A percentile compares a stretch with the other conserved stretches of the same genome.
phyloP scores from a whole-genome alignment of 37 sponge, comb jelly and placozoan species.

The Aplysina aerophoba region DNA sequence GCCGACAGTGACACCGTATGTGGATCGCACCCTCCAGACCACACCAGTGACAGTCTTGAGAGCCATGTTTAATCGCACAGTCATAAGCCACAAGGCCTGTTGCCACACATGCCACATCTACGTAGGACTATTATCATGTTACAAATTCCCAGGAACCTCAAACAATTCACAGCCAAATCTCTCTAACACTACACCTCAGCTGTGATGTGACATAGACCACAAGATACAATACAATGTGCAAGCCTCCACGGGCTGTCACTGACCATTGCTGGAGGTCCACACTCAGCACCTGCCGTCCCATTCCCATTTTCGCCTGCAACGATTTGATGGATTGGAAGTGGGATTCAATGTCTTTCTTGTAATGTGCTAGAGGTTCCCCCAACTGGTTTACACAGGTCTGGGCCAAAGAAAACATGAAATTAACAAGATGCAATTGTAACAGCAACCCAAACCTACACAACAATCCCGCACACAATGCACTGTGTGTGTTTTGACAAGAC shows the following conservation, averaged over 20 bases:
- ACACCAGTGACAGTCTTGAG: neutral
- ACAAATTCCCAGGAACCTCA: too few relatives aligned
- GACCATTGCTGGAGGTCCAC: slow-evolving; percentile 60
- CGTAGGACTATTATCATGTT: too few relatives aligned
- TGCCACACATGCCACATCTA: too few relatives aligned
- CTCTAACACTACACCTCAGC: too few relatives aligned
- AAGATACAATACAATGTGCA: too few relatives aligned
- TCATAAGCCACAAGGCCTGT: too few relatives aligned
- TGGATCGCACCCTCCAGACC: neutral
- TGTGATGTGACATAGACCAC: too few relatives aligned
- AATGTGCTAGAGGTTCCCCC: slow-evolving; percentile 30
- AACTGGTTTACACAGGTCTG: slow-evolving; percentile 62
- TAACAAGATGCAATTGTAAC: neutral
- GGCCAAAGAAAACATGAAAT: neutral
- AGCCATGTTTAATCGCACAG: slow-evolving; percentile 13
- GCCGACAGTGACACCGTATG: neutral
- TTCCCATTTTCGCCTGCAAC: neutral
- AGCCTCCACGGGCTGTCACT: neutral
- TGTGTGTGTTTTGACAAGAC: too few relatives aligned
- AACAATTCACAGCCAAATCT: too few relatives aligned
- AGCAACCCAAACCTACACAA: too few relatives aligned
- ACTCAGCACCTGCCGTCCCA: slow-evolving; percentile 37
- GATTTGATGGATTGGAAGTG: slow-evolving; percentile 60
- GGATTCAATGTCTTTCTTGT: slow-evolving; percentile 71
- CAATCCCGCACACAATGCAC: too few relatives aligned